A percentile compares a stretch with the other conserved stretches of the same genome.
These are phyloP conservation scores for Cosmopolites sordidus DNA, from an alignment of 2,888 invertebrate genomes.

Conservation along the genomic window DNA sequence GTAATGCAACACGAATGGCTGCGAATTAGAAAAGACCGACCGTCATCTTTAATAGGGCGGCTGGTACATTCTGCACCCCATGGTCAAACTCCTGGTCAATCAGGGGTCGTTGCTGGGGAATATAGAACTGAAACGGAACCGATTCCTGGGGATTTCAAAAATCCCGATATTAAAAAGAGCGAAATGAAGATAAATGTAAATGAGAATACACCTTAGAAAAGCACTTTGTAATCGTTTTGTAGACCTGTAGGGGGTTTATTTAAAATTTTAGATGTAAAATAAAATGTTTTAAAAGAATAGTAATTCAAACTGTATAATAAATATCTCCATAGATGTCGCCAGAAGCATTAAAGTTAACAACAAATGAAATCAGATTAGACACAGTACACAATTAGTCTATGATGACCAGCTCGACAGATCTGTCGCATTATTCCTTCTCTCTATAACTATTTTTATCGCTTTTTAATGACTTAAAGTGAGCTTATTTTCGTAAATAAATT, in stretches of 20 bases:
- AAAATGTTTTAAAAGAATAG: no score
- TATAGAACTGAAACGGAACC: slow-evolving; percentile 36
- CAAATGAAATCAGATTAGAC: no score
- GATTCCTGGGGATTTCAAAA: slow-evolving; percentile 46
- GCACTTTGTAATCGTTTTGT: slow-evolving; percentile 2
- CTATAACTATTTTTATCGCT: no score
- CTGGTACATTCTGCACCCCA: slow-evolving; percentile 60
- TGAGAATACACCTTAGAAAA: slow-evolving; percentile 19
- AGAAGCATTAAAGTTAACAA: no score
- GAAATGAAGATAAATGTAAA: slow-evolving; percentile 44
- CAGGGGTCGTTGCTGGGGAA: slow-evolving; percentile 31
- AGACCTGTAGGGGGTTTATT: slow-evolving; percentile 10
- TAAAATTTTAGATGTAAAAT: slow-evolving; percentile 11
- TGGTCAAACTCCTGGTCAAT: slow-evolving; percentile 37
- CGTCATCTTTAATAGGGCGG: slow-evolving; percentile 56
- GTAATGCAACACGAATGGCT: slow-evolving; percentile 76
- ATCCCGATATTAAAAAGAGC: slow-evolving; percentile 46
- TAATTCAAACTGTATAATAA: slow-evolving; percentile 2
- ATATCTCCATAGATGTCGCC: no score
- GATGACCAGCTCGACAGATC: no score
- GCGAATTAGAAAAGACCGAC: slow-evolving; percentile 59
- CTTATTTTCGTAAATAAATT: no score
- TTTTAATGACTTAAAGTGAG: no score
- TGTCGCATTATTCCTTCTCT: no score
- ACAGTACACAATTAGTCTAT: no score